Base-by-base conservation (phyloP, 1,140 invertebrate genomes). In the Tetramorium alpestre region DNA sequence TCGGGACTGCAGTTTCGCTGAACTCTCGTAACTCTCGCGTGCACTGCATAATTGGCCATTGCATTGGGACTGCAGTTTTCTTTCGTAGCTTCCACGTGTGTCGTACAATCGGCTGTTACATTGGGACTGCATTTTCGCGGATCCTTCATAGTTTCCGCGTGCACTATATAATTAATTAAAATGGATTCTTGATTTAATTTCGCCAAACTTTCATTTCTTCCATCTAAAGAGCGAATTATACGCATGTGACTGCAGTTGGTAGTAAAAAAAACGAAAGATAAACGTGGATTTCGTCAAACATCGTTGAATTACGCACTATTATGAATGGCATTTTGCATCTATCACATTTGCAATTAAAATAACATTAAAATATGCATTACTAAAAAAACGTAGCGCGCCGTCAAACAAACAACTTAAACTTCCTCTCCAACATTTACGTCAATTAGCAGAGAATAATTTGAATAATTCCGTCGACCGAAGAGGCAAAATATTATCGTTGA, bases 11-110 rank as follows among this genome's bases (percentile, higher is more conserved):
- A 77, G 41, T 10, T 86, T 88, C n/a, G 62, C 49, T 1, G 62
- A 22, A 16, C 62, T 76, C 13, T 86, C 73, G 70, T 92, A 90
- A 8, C 7, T 82, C 11, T 58, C 54, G 25, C 25, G 67, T 38
- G 41, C 22, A 22, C 5, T n/a, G 41, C 18, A 72, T 4, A 73
- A 44, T 22, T 73, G 80, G 0, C 41, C 25, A 18, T 82, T 82
- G 25, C 54, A 58, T 7, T 72, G 65, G 2, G 78, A n/a, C 8
- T 56, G 80, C 25, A 73, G 5, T 22, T 82, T 82, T 16, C 22
- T 81, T 18, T 84, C 54, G 54, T 84, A 84, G n/a, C 3, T 73
- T 16, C 69, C 80, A 11, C 69, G 25, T 10, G 69, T 18, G 10
- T 33, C 54, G 8, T 73, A 62, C 13, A 84, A 51, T 33, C 54